Conservation (phyloP, 2,113 vertebrate genomes). For the Himantopus leucocephalus region DNA sequence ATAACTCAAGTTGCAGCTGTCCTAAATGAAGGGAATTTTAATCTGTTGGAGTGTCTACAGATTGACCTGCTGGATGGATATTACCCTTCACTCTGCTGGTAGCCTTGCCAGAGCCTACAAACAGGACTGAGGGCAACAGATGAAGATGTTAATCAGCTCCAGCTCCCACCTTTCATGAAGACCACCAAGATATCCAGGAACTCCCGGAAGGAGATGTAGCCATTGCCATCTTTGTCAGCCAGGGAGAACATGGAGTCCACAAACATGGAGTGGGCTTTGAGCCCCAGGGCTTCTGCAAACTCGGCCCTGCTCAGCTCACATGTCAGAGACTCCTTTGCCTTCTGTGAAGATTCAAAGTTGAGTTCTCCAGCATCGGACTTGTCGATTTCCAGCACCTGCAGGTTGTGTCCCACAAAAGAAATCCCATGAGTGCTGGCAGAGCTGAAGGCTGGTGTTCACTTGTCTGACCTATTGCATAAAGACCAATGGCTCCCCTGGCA, state of each 20-base stretch:
- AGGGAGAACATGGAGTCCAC: slow-evolving; percentile 95
- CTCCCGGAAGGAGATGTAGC: slow-evolving; percentile 94
- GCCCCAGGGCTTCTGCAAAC: slow-evolving; percentile 88
- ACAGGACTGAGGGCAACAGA: not conserved
- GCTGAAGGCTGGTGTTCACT: not conserved
- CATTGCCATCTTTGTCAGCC: slow-evolving; percentile 93
- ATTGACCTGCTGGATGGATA: not conserved
- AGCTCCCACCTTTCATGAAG: slow-evolving; percentile 92
- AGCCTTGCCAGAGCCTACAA: not conserved
- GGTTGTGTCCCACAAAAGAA: not conserved
- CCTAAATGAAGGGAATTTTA: not conserved
- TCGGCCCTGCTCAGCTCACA: slow-evolving; percentile 90
- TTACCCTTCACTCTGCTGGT: not conserved
- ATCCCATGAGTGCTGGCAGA: not conserved
- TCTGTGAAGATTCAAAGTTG: slow-evolving; percentile 73
- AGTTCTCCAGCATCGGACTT: slow-evolving; percentile 80
- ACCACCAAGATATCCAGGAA: slow-evolving; percentile 93
- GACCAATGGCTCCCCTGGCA: not conserved
- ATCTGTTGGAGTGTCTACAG: not conserved
- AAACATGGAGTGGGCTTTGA: slow-evolving; percentile 88
- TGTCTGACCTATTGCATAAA: not conserved
- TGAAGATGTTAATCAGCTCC: not conserved
- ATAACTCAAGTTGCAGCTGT: not conserved
- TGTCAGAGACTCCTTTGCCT: slow-evolving; percentile 82
- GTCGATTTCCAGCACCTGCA: slow-evolving; percentile 89